phyloP scores from a whole-genome alignment of 2,113 vertebrate species.

The Oxyura jamaicensis region DNA sequence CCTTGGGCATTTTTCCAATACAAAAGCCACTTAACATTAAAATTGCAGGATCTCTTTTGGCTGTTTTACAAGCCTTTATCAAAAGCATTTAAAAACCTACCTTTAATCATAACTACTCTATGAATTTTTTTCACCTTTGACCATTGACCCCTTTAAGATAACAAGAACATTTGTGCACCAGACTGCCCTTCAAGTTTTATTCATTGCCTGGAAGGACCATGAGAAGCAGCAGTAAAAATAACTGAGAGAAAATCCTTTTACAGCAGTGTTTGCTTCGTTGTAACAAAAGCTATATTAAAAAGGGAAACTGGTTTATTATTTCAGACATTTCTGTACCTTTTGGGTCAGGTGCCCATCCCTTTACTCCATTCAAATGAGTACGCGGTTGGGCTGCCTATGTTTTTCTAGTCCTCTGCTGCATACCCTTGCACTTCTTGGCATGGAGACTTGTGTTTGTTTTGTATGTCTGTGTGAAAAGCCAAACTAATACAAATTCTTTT shows the following conservation, averaged over 20 bases:
- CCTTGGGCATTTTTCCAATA: conserved; percentile 85
- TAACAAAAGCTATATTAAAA: background rate
- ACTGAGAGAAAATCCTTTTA: background rate
- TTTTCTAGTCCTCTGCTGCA: background rate
- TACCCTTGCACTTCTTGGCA: conserved; percentile 39
- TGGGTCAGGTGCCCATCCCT: background rate
- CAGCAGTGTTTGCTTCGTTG: background rate
- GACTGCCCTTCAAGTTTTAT: background rate
- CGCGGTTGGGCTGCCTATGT: background rate
- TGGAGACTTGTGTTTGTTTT: conserved; percentile 51
- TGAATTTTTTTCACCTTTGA: conserved; percentile 60
- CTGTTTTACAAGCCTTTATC: conserved; percentile 65
- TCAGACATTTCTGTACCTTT: background rate
- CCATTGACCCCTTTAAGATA: conserved; percentile 45
- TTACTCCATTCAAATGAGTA: background rate
- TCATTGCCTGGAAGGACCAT: background rate
- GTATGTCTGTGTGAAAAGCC: conserved; percentile 46
- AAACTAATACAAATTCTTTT: conserved; percentile 62
- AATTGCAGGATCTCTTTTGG: conserved; percentile 74
- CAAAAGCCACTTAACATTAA: conserved; percentile 88
- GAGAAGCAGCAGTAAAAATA: background rate
- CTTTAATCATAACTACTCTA: conserved; percentile 54
- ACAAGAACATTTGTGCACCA: background rate
- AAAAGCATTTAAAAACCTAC: conserved; percentile 60
- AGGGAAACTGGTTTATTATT: background rate